A percentile compares a stretch with the other conserved stretches of the same genome.
These are phyloP conservation scores for Parotocinclus haroldoi DNA, from an alignment of 2,797 vertebrate species.

Conservation along the genomic window DNA sequence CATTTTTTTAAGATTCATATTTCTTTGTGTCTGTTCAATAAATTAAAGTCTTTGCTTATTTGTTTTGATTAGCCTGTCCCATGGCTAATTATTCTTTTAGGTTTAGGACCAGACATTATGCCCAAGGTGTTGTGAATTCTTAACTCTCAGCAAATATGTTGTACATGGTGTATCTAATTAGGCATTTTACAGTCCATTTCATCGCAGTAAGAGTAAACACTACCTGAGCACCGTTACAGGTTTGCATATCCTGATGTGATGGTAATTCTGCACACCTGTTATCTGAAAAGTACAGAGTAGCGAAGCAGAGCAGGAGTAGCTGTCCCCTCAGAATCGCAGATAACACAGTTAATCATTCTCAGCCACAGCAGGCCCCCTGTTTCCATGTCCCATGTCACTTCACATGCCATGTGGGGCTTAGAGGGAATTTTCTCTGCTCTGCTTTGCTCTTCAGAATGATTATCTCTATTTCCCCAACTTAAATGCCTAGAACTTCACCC, in stretches of 20 bases:
- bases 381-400: slow-evolving; percentile 41
- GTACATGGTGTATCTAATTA: slow-evolving; percentile 51
- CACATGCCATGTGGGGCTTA: slow-evolving; percentile 13
- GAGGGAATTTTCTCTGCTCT: no score
- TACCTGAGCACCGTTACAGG: slow-evolving; percentile 27
- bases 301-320: slow-evolving; percentile 36
- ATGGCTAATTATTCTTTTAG: slow-evolving; percentile 48
- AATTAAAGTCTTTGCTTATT: slow-evolving; percentile 35
- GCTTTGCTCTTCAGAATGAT: slow-evolving; percentile 49
- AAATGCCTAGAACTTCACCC: slow-evolving; percentile 59
- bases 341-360: slow-evolving; percentile 48
- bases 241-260: slow-evolving; percentile 35
- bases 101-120: slow-evolving; percentile 37
- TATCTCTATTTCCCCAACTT: slow-evolving; percentile 58
- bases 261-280: slow-evolving; percentile 45
- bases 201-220: slow-evolving; percentile 42
- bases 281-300: slow-evolving; percentile 42
- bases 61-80: slow-evolving; percentile 32
- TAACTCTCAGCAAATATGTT: slow-evolving; percentile 45
- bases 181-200: slow-evolving; percentile 53
- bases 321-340: slow-evolving; percentile 29
- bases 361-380: slow-evolving; percentile 20
- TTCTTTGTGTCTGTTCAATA: slow-evolving; percentile 14
- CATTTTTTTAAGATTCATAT: slow-evolving; percentile 2
- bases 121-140: slow-evolving; percentile 39